Evolutionary conservation across 2,113 vertebrate species (phyloP), one percentile per base, ranked within the genome.

Genomic region (Polypterus senegalus): DNA sequence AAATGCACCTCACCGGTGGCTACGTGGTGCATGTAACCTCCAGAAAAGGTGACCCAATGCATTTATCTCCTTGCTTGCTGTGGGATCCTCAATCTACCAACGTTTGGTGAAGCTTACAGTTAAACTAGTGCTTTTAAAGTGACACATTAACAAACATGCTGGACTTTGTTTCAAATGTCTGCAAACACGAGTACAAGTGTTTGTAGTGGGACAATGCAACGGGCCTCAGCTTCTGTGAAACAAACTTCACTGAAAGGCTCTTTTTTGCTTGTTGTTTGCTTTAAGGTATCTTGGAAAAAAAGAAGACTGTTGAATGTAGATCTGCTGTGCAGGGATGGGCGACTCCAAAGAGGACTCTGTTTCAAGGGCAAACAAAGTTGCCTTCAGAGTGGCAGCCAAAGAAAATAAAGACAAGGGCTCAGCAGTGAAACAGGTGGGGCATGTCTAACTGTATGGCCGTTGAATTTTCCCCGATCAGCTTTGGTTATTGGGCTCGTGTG

Each of bases 381-480:
- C 70, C 68, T 71, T 76, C 66, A 76, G 63, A 64, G 67, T 60
- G 46, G 62, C 1, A 5, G 61, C 54, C 59, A 65, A 66, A 76
- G 57, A 57, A 4, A 9, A 4, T 67, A 63, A 0, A 2, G 49
- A 49, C 10, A 61, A 46, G n/a, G 52, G 48, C 69, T 71, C 55
- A 73, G 74, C 74, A 73, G 73, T 73, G 74, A 64, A 68, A 63
- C 58, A 65, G 0, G 61, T 62, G 62, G 77, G 75, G 72, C 73
- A 79, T 70, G 67, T 79, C 77, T 78, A 83, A 83, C 75, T 85
- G 83, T 82, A 86, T 75, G 78, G 79, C 77, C 76, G 74, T 74
- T 79, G 83, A 85, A 84, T 84, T 83, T 86, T 77, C 79, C 82
- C 76, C 66, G 74, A 11, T 71, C 80, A 74, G 85, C 79, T 83